Conservation (phyloP, 2,113 vertebrate genomes). For the Mirounga angustirostris region DNA sequence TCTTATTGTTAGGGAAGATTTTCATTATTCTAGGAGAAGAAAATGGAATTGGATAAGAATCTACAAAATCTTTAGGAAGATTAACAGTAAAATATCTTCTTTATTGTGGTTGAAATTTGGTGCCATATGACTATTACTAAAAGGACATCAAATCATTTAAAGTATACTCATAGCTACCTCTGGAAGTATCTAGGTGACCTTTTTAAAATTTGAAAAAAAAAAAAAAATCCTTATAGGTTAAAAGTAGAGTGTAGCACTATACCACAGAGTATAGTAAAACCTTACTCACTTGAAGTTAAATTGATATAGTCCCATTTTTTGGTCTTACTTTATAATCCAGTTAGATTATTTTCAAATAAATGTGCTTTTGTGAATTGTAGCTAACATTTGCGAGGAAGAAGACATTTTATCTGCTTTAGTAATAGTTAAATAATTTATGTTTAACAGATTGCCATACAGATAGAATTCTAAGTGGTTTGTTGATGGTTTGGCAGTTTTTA, state of each 20-base stretch:
- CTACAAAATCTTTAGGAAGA: conserved; percentile 10
- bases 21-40: conserved; percentile 35
- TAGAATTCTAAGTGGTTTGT: conserved; percentile 51
- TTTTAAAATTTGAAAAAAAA: conserved; percentile 26
- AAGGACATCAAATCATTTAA: conserved; percentile 6
- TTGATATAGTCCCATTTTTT: not conserved
- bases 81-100: not conserved
- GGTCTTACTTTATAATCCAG: conserved; percentile 13
- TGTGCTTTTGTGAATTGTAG: conserved; percentile 11
- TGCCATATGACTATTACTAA: conserved; percentile 38
- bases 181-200: conserved; percentile 12
- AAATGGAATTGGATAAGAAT: conserved; percentile 57
- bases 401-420: conserved; percentile 37
- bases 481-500: conserved; percentile 21
- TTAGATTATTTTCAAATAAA: conserved; percentile 44
- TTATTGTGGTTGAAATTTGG: conserved; percentile 27
- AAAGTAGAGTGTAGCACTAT: conserved; percentile 1
- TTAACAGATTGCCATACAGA: conserved; percentile 18
- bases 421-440: conserved; percentile 54
- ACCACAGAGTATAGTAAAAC: conserved; percentile 69
- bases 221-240: not conserved
- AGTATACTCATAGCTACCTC: not conserved
- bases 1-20: conserved; percentile 13
- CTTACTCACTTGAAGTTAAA: conserved; percentile 57
- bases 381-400: not conserved